Conservation (phyloP, 1,140 invertebrate species). For the Hyles euphorbiae region DNA sequence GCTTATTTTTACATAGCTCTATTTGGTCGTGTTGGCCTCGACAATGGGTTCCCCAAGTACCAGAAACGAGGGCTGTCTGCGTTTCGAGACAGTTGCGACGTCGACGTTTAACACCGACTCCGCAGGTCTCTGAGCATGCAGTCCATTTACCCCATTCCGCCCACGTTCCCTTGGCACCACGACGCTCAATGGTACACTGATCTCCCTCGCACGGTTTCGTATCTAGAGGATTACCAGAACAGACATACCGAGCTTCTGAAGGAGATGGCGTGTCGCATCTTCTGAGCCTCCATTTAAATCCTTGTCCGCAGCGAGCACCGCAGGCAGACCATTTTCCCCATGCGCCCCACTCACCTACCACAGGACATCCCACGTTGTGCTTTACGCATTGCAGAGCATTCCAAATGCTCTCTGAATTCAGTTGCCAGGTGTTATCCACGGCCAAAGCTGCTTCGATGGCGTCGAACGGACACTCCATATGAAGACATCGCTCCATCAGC, state of each 20-base stretch:
- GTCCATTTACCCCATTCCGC: conserved; percentile 53
- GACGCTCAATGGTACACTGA: conserved; percentile 49
- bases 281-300: conserved; percentile 47
- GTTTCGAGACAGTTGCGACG: conserved; percentile 50
- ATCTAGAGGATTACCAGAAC: conserved; percentile 50
- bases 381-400: conserved; percentile 61
- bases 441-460: conserved; percentile 44
- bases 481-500: conserved; percentile 52
- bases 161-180: conserved; percentile 39
- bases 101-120: conserved; percentile 42
- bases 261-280: conserved; percentile 55
- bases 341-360: conserved; percentile 52
- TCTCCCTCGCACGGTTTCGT: conserved; percentile 51
- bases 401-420: conserved; percentile 56
- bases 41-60: conserved; percentile 58
- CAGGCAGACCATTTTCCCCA: conserved; percentile 60
- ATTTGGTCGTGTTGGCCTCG: conserved; percentile 55
- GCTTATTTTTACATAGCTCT: conserved; percentile 41
- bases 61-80: conserved; percentile 18
- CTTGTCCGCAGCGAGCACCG: conserved; percentile 54
- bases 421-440: conserved; percentile 57
- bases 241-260: conserved; percentile 39
- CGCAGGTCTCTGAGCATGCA: conserved; percentile 57
- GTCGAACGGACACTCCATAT: conserved; percentile 54
- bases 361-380: conserved; percentile 53